Base-by-base conservation (phyloP, 2,888 invertebrate genomes). In the Torymus tubicola region DNA sequence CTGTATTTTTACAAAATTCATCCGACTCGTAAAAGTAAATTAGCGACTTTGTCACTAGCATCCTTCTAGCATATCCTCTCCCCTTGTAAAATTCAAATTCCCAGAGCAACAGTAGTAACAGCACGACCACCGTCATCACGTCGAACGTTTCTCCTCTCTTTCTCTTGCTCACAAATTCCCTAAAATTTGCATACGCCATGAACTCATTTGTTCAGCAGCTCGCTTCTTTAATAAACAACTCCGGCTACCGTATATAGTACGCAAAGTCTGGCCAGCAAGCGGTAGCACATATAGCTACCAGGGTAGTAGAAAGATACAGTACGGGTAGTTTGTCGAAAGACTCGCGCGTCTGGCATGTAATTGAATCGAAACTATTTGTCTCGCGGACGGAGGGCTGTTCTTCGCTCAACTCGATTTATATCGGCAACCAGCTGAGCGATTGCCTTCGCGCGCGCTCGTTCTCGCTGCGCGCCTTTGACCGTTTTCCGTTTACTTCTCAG, bases 341-440 rank as follows among this genome's bases (percentile, higher is more conserved):
- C 2, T 31, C 31, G 3, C 31, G 21, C 61, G 11, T 10, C 61
- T 74, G 70, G 75, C 57, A 70, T 67, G 76, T 83, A 85, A 84
- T 84, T 81, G 80, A 83, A 85, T 84, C 81, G 84, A 85, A 85
- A 84, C 84, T 84, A 85, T 85, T 85, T 84, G 83, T 84, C 83
- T 83, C 82, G 77, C 78, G 31, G 31, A 31, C 31, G 61, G 31
- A 16, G 79, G 83, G 83, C 82, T 82, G 79, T 64, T 10, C 16
- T 18, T 78, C 71, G 61, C 74, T 71, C 83, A 85, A 85, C 82
- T 84, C 83, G 80, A 84, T 85, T 85, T 84, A 81, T 83, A 81
- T 74, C 73, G 80, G 69, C 83, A 18, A 2, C 53, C 76, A 60
- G 78, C 65, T 78, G 71, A 71, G 80, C 81, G 77, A 63, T 61